Percentiles rank a stretch among this genome's conserved stretches.
Conservation (phyloP, 2,888 invertebrate genomes). For the Mesorhabditis belari region DNA sequence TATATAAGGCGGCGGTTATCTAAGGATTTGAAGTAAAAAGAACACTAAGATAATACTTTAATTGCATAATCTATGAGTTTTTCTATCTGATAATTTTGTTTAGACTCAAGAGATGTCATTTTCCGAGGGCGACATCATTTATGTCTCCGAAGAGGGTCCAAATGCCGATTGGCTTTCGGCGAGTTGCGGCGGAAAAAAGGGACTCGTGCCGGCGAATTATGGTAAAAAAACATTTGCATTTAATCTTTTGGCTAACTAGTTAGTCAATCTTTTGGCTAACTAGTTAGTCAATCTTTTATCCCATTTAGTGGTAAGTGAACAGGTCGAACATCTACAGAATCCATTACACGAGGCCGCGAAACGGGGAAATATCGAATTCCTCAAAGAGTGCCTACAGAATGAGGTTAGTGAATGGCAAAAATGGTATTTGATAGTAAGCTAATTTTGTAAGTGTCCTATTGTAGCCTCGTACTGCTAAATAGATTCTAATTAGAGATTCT, state of each 20-base stretch:
- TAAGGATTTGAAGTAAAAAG: too few species aligned
- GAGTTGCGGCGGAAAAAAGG: constrained; percentile 32
- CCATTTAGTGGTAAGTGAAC: constrained; percentile 36
- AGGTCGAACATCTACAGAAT: constrained; percentile 60
- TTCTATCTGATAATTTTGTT: neutral
- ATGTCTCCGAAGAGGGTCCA: constrained; percentile 37
- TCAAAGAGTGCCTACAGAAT: constrained; percentile 62
- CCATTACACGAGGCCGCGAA: constrained; percentile 67
- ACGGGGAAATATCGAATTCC: constrained; percentile 63
- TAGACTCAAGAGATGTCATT: constrained; percentile 62
- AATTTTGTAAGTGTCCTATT: too few species aligned
- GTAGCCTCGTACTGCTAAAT: too few species aligned
- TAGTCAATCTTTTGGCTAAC: neutral
- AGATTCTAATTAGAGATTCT: too few species aligned
- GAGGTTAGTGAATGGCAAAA: constrained; percentile 55
- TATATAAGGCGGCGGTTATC: too few species aligned
- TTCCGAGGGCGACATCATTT: constrained; percentile 63
- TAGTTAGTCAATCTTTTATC: neutral
- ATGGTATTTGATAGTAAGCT: too few species aligned
- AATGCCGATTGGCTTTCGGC: constrained; percentile 38
- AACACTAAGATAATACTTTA: too few species aligned
- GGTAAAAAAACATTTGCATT: constrained; percentile 14
- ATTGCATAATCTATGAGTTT: too few species aligned
- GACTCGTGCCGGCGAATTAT: constrained; percentile 36
- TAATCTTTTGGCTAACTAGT: neutral